Conservation (phyloP, 2,888 invertebrate species). For the Epinotia brunnichana region DNA sequence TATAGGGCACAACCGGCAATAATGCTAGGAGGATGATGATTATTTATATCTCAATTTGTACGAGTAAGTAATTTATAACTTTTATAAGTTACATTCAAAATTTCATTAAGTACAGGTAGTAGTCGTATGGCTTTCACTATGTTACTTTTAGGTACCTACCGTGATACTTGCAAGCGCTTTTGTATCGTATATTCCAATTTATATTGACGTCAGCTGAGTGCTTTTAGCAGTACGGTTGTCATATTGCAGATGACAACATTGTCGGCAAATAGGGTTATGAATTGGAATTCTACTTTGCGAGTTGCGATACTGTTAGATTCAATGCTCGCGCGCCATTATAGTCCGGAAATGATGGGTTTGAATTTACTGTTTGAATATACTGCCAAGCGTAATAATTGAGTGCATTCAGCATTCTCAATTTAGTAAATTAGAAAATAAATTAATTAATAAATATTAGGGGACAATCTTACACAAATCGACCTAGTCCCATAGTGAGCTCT, state of each 20-base stretch:
- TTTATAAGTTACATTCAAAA: background rate
- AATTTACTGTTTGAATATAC: background rate
- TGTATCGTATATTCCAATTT: slow-evolving; percentile 28
- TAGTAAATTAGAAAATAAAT: too few relatives aligned
- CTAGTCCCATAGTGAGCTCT: too few relatives aligned
- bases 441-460: too few relatives aligned
- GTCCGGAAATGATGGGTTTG: background rate
- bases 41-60: too few relatives aligned
- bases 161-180: slow-evolving; percentile 8
- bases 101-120: background rate
- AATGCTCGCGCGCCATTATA: background rate
- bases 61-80: too few relatives aligned
- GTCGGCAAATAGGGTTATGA: slow-evolving; percentile 31
- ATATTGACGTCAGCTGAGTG: slow-evolving; percentile 37
- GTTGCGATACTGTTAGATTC: background rate
- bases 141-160: background rate
- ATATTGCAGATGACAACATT: slow-evolving; percentile 42
- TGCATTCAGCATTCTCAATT: background rate
- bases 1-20: too few relatives aligned
- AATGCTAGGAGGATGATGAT: too few relatives aligned
- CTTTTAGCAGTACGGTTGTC: slow-evolving; percentile 36
- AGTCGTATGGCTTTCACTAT: background rate
- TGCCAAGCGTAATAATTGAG: background rate
- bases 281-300: slow-evolving; percentile 16
- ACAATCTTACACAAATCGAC: too few relatives aligned